Conservation (phyloP, 2,113 vertebrate species). For the Psilopogon haemacephalus region DNA sequence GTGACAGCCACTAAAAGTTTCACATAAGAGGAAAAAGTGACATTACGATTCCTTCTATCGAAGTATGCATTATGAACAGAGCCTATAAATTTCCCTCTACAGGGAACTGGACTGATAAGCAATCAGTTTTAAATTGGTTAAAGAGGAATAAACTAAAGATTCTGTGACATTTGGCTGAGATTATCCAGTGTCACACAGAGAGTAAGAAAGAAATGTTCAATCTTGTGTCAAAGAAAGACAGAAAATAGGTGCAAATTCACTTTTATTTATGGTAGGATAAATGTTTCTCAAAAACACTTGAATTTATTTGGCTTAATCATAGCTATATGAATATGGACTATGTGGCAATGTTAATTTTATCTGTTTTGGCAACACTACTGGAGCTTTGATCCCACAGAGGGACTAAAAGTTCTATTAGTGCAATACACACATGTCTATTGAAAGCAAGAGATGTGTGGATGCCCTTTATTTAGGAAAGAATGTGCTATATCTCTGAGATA, state of each 20-base stretch:
- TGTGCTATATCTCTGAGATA: not conserved
- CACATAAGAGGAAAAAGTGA: not conserved
- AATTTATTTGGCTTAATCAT: not conserved
- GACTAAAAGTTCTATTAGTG: too few species aligned
- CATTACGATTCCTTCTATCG: not conserved
- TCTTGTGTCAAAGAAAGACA: not conserved
- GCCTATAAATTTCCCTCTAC: not conserved
- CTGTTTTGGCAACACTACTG: not conserved
- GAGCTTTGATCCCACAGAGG: too few species aligned
- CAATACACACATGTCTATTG: not conserved
- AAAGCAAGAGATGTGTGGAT: not conserved
- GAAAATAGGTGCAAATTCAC: rapidly evolving
- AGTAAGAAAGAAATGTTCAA: not conserved
- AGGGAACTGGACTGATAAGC: not conserved
- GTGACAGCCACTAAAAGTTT: not conserved
- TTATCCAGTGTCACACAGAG: not conserved
- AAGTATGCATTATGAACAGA: not conserved
- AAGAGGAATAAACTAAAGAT: not conserved
- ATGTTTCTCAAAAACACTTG: not conserved
- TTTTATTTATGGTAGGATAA: not conserved
- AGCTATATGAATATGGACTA: not conserved
- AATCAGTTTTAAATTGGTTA: not conserved
- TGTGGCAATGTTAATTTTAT: not conserved
- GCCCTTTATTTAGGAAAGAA: not conserved
- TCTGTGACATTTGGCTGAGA: not conserved